Evolutionary conservation across 2,113 vertebrate genomes (phyloP).

Genomic region (Thalassoma bifasciatum): DNA sequence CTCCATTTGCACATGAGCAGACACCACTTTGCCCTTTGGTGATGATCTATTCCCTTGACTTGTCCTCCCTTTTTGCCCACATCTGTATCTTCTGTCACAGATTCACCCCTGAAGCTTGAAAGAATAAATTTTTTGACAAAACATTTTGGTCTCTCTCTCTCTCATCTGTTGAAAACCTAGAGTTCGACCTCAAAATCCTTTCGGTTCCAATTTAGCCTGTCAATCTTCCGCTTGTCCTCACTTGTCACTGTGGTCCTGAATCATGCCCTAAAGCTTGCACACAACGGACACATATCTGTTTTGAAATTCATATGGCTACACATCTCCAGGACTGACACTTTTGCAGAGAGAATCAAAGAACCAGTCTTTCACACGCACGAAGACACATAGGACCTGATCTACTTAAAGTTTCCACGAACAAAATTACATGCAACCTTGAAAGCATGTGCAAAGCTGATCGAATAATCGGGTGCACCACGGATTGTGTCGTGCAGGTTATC

Average conservation of each 20-base stretch:
- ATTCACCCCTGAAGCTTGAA: neutral
- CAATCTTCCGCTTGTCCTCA: constrained; percentile 62
- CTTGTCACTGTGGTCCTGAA: constrained; percentile 26
- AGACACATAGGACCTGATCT: neutral
- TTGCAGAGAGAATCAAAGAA: constrained; percentile 36
- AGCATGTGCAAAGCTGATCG: no score
- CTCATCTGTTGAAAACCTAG: constrained; percentile 51
- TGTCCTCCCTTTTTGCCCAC: constrained; percentile 38
- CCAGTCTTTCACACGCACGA: constrained; percentile 14
- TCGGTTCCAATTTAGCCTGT: constrained; percentile 73
- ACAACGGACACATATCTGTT: constrained; percentile 34
- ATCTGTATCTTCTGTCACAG: constrained; percentile 44
- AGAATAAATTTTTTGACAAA: constrained; percentile 47
- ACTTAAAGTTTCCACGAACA: no score
- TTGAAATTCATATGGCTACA: constrained; percentile 60
- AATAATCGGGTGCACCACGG: no score
- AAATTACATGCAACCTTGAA: no score
- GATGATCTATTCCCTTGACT: constrained; percentile 33
- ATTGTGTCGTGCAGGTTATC: no score
- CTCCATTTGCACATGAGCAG: constrained; percentile 40
- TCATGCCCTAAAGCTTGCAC: constrained; percentile 16
- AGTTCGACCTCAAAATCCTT: constrained; percentile 59
- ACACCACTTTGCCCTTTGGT: constrained; percentile 22
- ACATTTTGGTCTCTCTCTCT: constrained; percentile 39
- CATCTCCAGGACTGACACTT: constrained; percentile 49